Percentiles rank a stretch among this genome's conserved stretches.
Conservation (phyloP, 1,140 invertebrate species). For the Lordiphosa stackelbergi region DNA sequence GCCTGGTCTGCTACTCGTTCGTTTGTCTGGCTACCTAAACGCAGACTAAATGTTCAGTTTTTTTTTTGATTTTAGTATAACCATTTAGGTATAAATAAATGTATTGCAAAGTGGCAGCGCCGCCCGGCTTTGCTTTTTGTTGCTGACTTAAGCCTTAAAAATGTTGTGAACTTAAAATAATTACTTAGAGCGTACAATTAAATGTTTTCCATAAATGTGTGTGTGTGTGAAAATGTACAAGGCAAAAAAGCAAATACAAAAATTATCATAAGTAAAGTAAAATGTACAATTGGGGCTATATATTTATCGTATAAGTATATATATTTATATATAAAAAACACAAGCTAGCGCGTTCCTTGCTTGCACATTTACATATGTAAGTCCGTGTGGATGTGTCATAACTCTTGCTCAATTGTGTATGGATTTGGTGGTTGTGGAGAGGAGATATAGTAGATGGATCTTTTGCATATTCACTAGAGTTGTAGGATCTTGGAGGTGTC, state of each 20-base stretch:
- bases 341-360: conserved; percentile 62
- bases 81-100: conserved; percentile 63
- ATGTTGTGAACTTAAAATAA: conserved; percentile 55
- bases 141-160: conserved; percentile 63
- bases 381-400: conserved; percentile 61
- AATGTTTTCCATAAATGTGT: conserved; percentile 17
- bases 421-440: conserved; percentile 14
- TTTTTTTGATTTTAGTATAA: conserved; percentile 62
- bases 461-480: conserved; percentile 46
- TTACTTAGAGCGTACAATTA: conserved; percentile 3
- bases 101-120: conserved; percentile 67
- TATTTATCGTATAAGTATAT: too few relatives aligned
- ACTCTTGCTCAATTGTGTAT: conserved; percentile 37
- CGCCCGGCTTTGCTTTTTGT: conserved; percentile 54
- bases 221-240: conserved; percentile 64
- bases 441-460: too few relatives aligned
- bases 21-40: conserved; percentile 2
- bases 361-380: conserved; percentile 40
- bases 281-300: conserved; percentile 72
- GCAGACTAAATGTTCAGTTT: conserved; percentile 35
- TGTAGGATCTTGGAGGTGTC: conserved; percentile 1
- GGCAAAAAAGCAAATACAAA: conserved; percentile 66
- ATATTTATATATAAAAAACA: conserved; percentile 38
- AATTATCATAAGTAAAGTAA: conserved; percentile 61
- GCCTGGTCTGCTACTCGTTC: conserved; percentile 29